Percentiles rank a stretch among this genome's conserved stretches.
Conservation (phyloP, 2,888 invertebrate species). For the Elysia crispata region DNA sequence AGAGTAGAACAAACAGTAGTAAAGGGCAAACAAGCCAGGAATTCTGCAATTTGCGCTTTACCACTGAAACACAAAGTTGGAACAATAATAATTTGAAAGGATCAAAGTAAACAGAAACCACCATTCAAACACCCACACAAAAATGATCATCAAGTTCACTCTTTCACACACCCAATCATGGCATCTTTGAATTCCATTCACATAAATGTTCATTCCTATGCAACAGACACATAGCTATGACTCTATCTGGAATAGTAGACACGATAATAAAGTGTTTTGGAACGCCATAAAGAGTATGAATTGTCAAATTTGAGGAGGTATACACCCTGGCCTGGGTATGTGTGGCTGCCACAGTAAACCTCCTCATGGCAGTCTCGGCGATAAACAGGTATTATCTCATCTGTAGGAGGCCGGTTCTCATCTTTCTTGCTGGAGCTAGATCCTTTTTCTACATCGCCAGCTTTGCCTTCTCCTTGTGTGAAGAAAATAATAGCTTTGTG, state of each 20-base stretch:
- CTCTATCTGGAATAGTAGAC: slow-evolving; percentile 89
- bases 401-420: slow-evolving; percentile 82
- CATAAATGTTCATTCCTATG: too few relatives aligned
- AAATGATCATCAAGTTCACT: neutral
- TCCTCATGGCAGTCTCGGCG: slow-evolving; percentile 97
- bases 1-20: too few relatives aligned
- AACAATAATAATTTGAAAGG: too few relatives aligned
- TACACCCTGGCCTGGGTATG: slow-evolving; percentile 97
- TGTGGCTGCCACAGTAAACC: slow-evolving; percentile 98
- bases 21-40: too few relatives aligned
- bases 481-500: neutral
- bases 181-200: too few relatives aligned
- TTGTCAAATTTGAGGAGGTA: slow-evolving; percentile 99
- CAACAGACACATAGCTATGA: neutral
- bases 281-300: slow-evolving; percentile 98
- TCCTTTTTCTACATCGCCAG: slow-evolving; percentile 82
- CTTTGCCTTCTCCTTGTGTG: slow-evolving; percentile 64
- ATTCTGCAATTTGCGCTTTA: too few relatives aligned
- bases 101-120: too few relatives aligned
- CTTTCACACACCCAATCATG: neutral
- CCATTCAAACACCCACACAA: too few relatives aligned
- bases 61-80: too few relatives aligned
- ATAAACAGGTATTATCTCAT: slow-evolving; percentile 95
- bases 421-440: slow-evolving; percentile 56
- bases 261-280: slow-evolving; percentile 98